Conservation (phyloP, 2,888 invertebrate genomes). For the Drosophila nr. perissopoda region DNA sequence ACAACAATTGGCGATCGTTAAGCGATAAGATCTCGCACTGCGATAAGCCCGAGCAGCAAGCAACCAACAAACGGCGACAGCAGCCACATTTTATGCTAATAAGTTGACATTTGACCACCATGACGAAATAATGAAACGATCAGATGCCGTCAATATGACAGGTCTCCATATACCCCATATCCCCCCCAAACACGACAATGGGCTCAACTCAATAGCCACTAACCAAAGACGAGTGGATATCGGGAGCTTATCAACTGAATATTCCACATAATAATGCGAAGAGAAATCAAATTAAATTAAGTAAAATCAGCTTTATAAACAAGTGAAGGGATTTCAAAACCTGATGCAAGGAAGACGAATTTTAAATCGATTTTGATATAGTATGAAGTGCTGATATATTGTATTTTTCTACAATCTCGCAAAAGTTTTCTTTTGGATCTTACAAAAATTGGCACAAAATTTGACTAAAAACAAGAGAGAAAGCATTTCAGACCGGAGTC, state of each 20-base stretch:
- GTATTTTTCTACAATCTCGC: background rate
- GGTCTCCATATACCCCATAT: constrained; percentile 7
- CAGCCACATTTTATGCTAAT: constrained; percentile 81
- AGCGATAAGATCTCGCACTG: constrained; percentile 63
- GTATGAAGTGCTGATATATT: background rate
- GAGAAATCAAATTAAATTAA: background rate
- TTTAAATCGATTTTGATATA: background rate
- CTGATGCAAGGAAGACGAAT: no score
- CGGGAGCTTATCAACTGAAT: constrained; percentile 2
- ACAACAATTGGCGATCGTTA: constrained; percentile 72
- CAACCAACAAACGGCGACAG: constrained; percentile 45
- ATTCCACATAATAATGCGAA: no score
- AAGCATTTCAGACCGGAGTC: background rate
- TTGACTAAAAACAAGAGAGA: background rate
- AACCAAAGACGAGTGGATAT: background rate
- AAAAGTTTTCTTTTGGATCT: background rate
- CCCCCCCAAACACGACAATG: constrained; percentile 25
- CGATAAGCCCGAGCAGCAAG: constrained; percentile 52
- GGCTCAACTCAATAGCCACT: constrained; percentile 13
- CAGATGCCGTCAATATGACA: constrained; percentile 73
- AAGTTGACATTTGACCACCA: constrained; percentile 84
- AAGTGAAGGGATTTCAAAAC: background rate
- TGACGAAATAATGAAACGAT: constrained; percentile 81
- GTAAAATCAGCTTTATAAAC: background rate
- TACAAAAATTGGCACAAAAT: background rate